A percentile compares a stretch with the other conserved stretches of the same genome.
Conservation (phyloP, 1,140 invertebrate genomes). For the Hermetia illucens region DNA sequence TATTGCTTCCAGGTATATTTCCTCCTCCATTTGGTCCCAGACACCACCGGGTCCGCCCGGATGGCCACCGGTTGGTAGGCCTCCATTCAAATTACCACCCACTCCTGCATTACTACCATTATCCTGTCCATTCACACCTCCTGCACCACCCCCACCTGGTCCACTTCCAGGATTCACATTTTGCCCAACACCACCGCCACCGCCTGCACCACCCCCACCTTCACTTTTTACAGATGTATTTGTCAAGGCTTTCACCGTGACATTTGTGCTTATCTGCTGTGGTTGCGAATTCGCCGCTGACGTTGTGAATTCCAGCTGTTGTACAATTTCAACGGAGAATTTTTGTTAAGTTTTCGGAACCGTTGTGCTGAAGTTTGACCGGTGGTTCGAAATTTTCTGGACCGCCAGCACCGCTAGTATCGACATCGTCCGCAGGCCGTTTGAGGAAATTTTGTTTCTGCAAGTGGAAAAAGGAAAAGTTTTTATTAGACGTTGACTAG, state of each 20-base stretch:
- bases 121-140: slow-evolving; percentile 22
- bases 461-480: slow-evolving; percentile 28
- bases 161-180: slow-evolving; percentile 28
- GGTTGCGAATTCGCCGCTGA: slow-evolving; percentile 65
- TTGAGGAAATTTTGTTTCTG: slow-evolving; percentile 74
- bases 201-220: slow-evolving; percentile 29
- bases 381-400: slow-evolving; percentile 51
- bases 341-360: slow-evolving; percentile 52
- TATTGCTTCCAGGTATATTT: slow-evolving; percentile 7
- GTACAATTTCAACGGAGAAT: slow-evolving; percentile 81
- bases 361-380: slow-evolving; percentile 58
- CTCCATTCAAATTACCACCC: slow-evolving; percentile 12
- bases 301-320: slow-evolving; percentile 75
- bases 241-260: slow-evolving; percentile 77
- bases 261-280: slow-evolving; percentile 83
- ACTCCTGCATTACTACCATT: slow-evolving; percentile 10
- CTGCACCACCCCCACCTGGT: slow-evolving; percentile 14
- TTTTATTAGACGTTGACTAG: not conserved
- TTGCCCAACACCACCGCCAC: slow-evolving; percentile 20
- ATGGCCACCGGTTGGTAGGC: slow-evolving; percentile 3
- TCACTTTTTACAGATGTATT: slow-evolving; percentile 71
- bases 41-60: not conserved
- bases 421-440: slow-evolving; percentile 56
- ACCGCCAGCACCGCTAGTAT: too few relatives aligned
- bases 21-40: not conserved